Percentiles rank a stretch among this genome's conserved stretches.
These are phyloP conservation scores for Anas platyrhynchos DNA, from an alignment of 2,113 vertebrate genomes.

Conservation along the genomic window DNA sequence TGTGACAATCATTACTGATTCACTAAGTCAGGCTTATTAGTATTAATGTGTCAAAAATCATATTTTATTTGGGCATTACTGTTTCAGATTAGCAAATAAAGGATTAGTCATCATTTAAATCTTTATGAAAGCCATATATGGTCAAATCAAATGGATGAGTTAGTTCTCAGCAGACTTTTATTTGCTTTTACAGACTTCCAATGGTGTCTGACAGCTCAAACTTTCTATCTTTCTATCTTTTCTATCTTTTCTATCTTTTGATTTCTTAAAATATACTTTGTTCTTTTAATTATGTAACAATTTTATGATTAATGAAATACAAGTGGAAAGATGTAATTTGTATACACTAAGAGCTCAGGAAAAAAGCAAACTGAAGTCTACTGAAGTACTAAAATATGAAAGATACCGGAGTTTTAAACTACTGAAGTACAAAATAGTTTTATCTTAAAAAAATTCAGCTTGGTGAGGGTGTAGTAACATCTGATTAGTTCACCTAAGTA, in stretches of 20 bases:
- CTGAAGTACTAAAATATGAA: not conserved
- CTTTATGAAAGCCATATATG: slow-evolving; percentile 23
- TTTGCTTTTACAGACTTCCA: not conserved
- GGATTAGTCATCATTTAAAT: slow-evolving; percentile 25
- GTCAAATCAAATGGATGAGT: slow-evolving; percentile 16
- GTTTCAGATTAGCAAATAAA: slow-evolving; percentile 40
- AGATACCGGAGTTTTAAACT: too few relatives aligned
- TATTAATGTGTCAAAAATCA: not conserved
- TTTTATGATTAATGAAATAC: not conserved
- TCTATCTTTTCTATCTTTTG: not conserved
- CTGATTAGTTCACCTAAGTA: not conserved
- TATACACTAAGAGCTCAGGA: not conserved
- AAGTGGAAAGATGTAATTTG: not conserved
- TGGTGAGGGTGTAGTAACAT: not conserved
- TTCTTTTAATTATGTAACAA: not conserved
- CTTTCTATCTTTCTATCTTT: not conserved
- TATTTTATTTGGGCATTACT: not conserved
- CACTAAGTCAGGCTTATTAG: not conserved
- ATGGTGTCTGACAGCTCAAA: not conserved
- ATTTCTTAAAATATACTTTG: not conserved
- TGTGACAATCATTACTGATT: not conserved
- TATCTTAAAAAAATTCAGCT: not conserved
- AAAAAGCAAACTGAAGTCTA: not conserved
- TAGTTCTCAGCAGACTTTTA: not conserved
- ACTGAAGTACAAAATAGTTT: not conserved